Evolutionary conservation across 2,888 invertebrate species (phyloP), one percentile per base, ranked within the genome.

Genomic region (Brenthis ino): DNA sequence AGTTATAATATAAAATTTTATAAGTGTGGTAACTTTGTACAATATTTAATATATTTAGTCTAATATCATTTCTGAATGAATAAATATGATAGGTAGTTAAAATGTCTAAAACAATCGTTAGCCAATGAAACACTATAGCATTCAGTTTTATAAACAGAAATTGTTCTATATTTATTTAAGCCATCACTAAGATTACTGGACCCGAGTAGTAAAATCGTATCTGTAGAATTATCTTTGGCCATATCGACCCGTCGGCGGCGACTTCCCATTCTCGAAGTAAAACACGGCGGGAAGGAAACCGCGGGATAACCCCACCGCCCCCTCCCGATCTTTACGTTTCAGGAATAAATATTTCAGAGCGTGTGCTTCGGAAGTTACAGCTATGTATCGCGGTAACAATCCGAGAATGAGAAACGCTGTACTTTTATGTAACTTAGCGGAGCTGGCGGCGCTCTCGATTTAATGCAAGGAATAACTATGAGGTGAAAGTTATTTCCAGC

Each of bases 281-380:
- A 93, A 93, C 92, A 92, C 91, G 92, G 87, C 86, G 91, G 92
- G 89, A 88, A 91, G 91, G 91, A 91, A 93, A 93, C 92, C 92
- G 91, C 92, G 92, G 91, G 91, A 91, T 91, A 91, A 89, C 91
- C 89, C 82, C 81, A 71, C 76, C 77, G 69, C 81, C 84, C 81
- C 84, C 84, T 79, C 88, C 89, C 90, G 90, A 91, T 92, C 92
- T 92, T 92, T 92, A 92, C 93, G 91, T 91, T 92, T 92, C 91
- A 91, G 91, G 92, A 92, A 93, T 93, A 92, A 92, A 93, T 93
- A 93, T 92, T 93, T 92, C 92, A 93, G 92, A 92, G 91, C 91
- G 91, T 92, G 91, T 92, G 92, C 92, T 92, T 89, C 86, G 91
- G 88, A 92, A 92, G 90, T 92, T 90, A 88, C 86, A 89, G 91